Evolutionary conservation across 1,140 invertebrate genomes (phyloP).

Genomic region (Pogonomyrmex californicus): DNA sequence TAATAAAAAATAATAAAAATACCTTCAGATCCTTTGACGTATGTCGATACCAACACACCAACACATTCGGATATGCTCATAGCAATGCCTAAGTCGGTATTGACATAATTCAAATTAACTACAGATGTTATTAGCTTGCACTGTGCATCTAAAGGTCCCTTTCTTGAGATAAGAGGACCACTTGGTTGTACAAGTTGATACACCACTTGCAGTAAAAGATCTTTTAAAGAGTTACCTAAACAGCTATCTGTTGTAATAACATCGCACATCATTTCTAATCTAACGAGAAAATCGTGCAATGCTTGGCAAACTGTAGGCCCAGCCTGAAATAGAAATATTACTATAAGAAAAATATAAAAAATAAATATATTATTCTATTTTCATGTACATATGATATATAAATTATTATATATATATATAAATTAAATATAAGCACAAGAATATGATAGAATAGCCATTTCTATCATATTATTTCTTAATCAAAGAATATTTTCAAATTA

Average conservation of each 20-base stretch:
- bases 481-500: neutral
- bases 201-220: constrained; percentile 90
- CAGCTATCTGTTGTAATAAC: constrained; percentile 88
- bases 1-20: constrained; percentile 10
- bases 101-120: constrained; percentile 89
- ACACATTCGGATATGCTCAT: constrained; percentile 93
- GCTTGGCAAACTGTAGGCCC: constrained; percentile 93
- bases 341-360: neutral
- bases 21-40: constrained; percentile 83
- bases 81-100: constrained; percentile 91
- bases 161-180: constrained; percentile 90
- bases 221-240: constrained; percentile 89
- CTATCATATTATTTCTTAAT: neutral
- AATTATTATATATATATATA: constrained; percentile 7
- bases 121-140: constrained; percentile 91
- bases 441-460: neutral
- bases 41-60: constrained; percentile 86
- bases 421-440: neutral
- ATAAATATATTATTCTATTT: constrained; percentile 6
- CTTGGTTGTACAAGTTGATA: constrained; percentile 91
- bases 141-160: constrained; percentile 94
- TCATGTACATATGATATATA: neutral
- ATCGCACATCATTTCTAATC: constrained; percentile 91
- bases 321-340: constrained; percentile 87
- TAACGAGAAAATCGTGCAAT: constrained; percentile 91